phyloP scores from a whole-genome alignment of 1,140 invertebrate genomes.

The Artemia franciscana region DNA sequence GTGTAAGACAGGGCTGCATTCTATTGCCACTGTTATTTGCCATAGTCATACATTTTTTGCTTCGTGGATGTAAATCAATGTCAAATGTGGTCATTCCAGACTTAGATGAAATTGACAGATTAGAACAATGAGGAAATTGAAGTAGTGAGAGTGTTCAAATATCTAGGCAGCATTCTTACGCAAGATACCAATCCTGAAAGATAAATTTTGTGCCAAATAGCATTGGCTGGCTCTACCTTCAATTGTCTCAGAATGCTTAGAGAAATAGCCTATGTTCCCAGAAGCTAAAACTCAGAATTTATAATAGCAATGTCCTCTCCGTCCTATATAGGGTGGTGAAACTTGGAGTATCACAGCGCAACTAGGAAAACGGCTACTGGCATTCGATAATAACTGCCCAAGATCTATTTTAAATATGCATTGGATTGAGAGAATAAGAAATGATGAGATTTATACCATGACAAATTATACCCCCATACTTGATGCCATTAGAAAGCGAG shows the following conservation, averaged over 20 bases:
- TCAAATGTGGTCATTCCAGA: too few relatives aligned
- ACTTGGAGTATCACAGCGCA: background rate
- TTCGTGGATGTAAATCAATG: too few relatives aligned
- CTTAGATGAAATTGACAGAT: background rate
- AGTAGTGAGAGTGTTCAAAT: background rate
- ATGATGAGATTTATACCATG: too few relatives aligned
- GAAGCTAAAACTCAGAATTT: background rate
- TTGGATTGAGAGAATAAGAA: background rate
- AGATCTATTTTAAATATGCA: background rate
- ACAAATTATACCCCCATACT: too few relatives aligned
- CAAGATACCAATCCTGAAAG: background rate
- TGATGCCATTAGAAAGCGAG: background rate
- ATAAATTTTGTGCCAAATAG: background rate
- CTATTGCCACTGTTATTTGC: background rate
- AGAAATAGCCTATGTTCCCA: background rate
- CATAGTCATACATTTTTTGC: background rate
- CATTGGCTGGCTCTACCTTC: background rate
- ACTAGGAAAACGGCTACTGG: background rate
- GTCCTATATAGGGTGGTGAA: background rate
- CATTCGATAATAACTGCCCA: background rate
- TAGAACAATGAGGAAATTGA: background rate
- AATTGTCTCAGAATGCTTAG: background rate
- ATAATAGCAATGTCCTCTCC: background rate
- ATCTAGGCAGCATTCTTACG: background rate
- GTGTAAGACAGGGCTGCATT: background rate